These are phyloP conservation scores for Amphiprion percula DNA, from an alignment of 2,113 vertebrate species.

Conservation along the genomic window DNA sequence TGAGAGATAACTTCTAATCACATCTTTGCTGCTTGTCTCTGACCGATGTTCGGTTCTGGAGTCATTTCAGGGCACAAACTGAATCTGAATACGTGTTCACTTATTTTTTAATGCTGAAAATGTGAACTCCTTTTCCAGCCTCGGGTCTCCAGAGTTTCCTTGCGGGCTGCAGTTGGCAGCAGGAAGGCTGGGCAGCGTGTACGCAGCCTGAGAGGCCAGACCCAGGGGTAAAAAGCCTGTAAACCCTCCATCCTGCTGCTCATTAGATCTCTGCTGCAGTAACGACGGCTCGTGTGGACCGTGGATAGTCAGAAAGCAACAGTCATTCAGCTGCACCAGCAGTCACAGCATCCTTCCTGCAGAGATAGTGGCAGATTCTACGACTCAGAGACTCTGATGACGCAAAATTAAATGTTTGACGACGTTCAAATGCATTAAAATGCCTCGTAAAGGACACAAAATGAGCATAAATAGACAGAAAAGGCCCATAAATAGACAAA, in stretches of 20 bases:
- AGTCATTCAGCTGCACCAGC: neutral
- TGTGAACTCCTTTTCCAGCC: no score
- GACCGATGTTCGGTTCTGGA: no score
- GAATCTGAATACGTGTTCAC: no score
- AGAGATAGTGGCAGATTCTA: neutral
- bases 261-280: neutral
- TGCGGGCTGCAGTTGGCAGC: neutral
- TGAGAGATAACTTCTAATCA: no score
- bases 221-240: no score
- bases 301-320: neutral
- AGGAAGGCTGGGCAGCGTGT: neutral
- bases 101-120: no score
- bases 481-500: no score
- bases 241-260: neutral
- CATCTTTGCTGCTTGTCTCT: no score
- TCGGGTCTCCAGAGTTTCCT: no score
- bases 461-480: neutral
- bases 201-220: no score
- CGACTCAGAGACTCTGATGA: neutral
- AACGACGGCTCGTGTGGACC: neutral
- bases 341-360: neutral
- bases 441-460: neutral
- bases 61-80: no score
- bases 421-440: constrained; percentile 31
- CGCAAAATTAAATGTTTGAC: constrained; percentile 17